These are phyloP conservation scores for Apomyelois bistriatella DNA, from an alignment of 2,888 invertebrate species.

Conservation along the genomic window DNA sequence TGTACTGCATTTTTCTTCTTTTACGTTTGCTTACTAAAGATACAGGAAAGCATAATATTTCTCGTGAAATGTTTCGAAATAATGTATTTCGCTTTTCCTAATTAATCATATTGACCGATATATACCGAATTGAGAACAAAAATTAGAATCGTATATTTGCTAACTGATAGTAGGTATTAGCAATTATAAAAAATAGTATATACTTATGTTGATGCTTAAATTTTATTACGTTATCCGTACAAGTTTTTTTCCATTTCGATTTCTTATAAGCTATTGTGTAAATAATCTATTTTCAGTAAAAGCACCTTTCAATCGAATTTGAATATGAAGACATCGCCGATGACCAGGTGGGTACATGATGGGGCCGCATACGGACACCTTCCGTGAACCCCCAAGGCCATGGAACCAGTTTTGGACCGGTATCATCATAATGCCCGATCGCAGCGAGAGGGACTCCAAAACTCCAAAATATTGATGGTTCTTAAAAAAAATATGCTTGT, in stretches of 20 bases:
- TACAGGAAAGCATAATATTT: too few relatives aligned
- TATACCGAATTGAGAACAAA: too few relatives aligned
- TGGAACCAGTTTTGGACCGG: conserved; percentile 63
- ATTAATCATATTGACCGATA: too few relatives aligned
- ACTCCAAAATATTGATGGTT: conserved; percentile 19
- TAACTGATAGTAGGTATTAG: too few relatives aligned
- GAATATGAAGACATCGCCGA: conserved; percentile 18
- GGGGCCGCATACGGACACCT: conserved; percentile 64
- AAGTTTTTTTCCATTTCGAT: too few relatives aligned
- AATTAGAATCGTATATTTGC: too few relatives aligned
- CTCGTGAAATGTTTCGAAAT: too few relatives aligned
- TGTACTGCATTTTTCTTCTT: conserved; percentile 15
- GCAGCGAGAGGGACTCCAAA: conserved; percentile 24
- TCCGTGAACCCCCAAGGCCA: conserved; percentile 62
- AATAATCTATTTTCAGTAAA: conserved; percentile 6
- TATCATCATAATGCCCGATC: conserved; percentile 35
- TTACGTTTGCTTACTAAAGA: neutral
- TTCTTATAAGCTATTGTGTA: neutral
- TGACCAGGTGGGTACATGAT: conserved; percentile 31
- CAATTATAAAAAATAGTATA: too few relatives aligned
- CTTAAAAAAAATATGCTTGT: neutral
- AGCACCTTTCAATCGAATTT: conserved; percentile 5
- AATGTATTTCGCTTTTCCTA: too few relatives aligned
- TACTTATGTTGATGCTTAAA: too few relatives aligned
- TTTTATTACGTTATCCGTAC: too few relatives aligned